Conservation (phyloP, 2,113 vertebrate genomes). For the Prietella phreatophila region DNA sequence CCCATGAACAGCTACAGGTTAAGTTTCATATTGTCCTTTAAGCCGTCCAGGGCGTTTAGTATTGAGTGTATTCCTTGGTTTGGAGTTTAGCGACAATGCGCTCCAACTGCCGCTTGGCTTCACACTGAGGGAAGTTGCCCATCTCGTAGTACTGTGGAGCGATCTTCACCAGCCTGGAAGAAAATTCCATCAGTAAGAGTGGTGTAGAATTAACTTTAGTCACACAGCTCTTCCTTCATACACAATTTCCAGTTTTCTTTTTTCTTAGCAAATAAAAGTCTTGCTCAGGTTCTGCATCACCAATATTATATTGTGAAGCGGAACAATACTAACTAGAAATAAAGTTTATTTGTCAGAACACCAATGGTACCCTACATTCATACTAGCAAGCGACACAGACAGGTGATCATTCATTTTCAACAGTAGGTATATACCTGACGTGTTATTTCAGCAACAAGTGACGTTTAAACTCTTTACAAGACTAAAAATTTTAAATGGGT, state of each 20-base stretch:
- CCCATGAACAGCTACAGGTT: constrained; percentile 73
- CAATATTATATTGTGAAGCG: not conserved
- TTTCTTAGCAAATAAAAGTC: not conserved
- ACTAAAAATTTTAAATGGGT: not conserved
- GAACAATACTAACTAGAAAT: not conserved
- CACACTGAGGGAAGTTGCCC: constrained; percentile 97
- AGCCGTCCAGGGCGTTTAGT: constrained; percentile 71
- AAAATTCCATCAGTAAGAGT: not conserved
- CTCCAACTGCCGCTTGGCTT: constrained; percentile 96
- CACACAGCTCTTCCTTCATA: not conserved
- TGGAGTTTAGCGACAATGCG: constrained; percentile 93
- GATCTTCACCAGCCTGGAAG: constrained; percentile 93
- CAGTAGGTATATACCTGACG: not conserved
- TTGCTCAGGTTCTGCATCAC: not conserved
- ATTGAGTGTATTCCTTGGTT: constrained; percentile 95
- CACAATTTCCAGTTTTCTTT: not conserved
- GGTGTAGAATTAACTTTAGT: constrained; percentile 30
- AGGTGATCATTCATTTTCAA: not conserved
- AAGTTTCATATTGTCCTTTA: constrained; percentile 59
- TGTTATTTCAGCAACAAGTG: not conserved
- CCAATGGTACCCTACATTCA: not conserved
- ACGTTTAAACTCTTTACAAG: not conserved
- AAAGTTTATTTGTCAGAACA: not conserved
- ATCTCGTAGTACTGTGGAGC: constrained; percentile 97
- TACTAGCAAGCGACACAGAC: not conserved